phyloP scores from a whole-genome alignment of 37 sponge, comb jelly and placozoan genomes.

The Diacarnus erythraeanus region DNA sequence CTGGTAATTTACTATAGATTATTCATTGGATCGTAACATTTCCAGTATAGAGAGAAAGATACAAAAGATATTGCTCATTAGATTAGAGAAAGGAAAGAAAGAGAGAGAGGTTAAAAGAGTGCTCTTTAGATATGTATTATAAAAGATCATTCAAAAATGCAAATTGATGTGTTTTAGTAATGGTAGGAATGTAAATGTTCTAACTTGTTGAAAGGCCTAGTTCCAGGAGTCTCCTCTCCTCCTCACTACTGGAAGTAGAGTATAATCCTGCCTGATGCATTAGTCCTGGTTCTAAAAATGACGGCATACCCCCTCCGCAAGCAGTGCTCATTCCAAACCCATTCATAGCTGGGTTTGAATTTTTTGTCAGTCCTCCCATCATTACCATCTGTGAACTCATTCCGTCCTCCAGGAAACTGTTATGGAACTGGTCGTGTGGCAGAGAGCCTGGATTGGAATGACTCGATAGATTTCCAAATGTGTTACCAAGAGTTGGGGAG shows the following conservation, averaged over 20 bases:
- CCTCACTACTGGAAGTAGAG: neutral
- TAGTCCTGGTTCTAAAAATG: slow-evolving; percentile 1
- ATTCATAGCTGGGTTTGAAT: slow-evolving; percentile 10
- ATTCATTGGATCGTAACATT: too few relatives aligned
- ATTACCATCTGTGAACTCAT: neutral
- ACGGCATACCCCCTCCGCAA: slow-evolving; percentile 1
- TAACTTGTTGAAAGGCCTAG: slow-evolving; percentile 42
- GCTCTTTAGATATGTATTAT: too few relatives aligned
- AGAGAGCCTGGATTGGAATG: slow-evolving; percentile 59
- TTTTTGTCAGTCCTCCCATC: neutral
- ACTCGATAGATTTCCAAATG: neutral
- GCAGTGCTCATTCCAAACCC: slow-evolving; percentile 2
- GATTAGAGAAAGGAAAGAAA: too few relatives aligned
- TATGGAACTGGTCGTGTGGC: slow-evolving; percentile 37
- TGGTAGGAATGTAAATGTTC: too few relatives aligned
- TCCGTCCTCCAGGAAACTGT: slow-evolving; percentile 36
- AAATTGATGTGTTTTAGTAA: too few relatives aligned
- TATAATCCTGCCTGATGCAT: slow-evolving; percentile 5
- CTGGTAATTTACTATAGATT: too few relatives aligned
- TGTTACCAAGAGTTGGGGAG: slow-evolving; percentile 1
- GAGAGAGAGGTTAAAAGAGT: too few relatives aligned
- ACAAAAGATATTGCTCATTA: too few relatives aligned
- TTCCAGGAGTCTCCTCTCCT: slow-evolving; percentile 27
- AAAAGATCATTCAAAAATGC: too few relatives aligned
- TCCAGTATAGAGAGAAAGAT: too few relatives aligned